Evolutionary conservation across 1,140 invertebrate genomes (phyloP), one percentile per base, ranked within the genome.

Genomic region (Bombyx mandarina): DNA sequence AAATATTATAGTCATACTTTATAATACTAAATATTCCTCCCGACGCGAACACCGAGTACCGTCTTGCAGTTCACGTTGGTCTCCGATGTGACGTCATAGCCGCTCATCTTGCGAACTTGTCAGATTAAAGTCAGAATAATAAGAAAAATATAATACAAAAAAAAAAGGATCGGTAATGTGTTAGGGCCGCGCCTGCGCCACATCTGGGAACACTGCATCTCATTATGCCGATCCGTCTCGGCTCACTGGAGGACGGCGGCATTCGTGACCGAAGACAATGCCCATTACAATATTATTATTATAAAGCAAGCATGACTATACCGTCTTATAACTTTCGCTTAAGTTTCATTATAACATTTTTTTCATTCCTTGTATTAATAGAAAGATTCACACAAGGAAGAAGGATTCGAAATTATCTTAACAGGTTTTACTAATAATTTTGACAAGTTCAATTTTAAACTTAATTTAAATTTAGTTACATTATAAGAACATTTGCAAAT

Each of bases 161-260:
- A 56, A 56, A 78, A 74, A 68, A 67, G 64, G 64, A 63, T 61
- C 54, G 63, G 58, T 64, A 64, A 63, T 56, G 62, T 58, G 59
- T 71, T 66, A 52, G 67, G 68, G 76, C 71, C 75, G 76, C 81
- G 82, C 72, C 78, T 86, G 83, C 77, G 81, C 71, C 80, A 79
- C 83, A 86, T 86, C 80, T 86, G 83, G 79, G 73, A 77, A 77
- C 77, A 78, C 70, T 79, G 81, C 79, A 83, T 82, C 71, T 81
- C 77, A 79, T 86, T 83, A 83, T 79, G 75, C 73, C 74, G 68
- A 75, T 67, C 77, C 67, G 80, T 79, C 76, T 67, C 79, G 77
- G 72, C 66, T 80, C 66, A 74, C 60, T 73, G 76, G 67, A 54
- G 62, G 58, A 59, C 65, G 65, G 60, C 52, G 66, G 68, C 68